These are phyloP conservation scores for Mormyrus lacerda DNA, from an alignment of 2,113 vertebrate genomes.

Conservation along the genomic window DNA sequence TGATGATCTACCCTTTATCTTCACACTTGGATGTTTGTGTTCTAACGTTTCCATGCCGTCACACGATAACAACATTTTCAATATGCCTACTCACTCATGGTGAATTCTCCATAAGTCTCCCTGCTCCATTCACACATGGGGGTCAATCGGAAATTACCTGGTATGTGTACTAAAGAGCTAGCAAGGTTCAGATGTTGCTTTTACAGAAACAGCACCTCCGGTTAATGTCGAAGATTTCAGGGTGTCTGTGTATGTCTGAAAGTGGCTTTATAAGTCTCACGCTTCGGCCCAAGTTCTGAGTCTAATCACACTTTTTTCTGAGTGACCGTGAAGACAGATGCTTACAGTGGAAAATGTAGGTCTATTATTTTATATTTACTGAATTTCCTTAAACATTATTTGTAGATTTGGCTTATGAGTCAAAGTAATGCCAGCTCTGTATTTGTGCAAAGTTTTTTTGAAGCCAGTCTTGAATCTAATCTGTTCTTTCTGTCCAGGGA, in stretches of 20 bases:
- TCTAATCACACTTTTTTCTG: neutral
- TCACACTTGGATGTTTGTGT: neutral
- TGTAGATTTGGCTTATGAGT: neutral
- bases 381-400: neutral
- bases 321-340: neutral
- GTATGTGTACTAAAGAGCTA: neutral
- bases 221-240: neutral
- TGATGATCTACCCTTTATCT: neutral
- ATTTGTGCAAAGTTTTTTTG: neutral
- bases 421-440: neutral
- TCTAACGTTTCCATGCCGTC: neutral
- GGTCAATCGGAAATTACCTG: neutral
- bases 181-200: neutral
- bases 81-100: neutral
- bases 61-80: neutral
- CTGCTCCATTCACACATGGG: neutral
- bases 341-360: neutral
- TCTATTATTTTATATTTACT: neutral
- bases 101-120: neutral
- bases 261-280: neutral
- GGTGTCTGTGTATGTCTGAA: neutral
- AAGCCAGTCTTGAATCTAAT: neutral
- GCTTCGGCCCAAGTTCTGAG: neutral
- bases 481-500: neutral
- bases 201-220: neutral